phyloP scores from a whole-genome alignment of 1,140 invertebrate genomes.

The Apis laboriosa region DNA sequence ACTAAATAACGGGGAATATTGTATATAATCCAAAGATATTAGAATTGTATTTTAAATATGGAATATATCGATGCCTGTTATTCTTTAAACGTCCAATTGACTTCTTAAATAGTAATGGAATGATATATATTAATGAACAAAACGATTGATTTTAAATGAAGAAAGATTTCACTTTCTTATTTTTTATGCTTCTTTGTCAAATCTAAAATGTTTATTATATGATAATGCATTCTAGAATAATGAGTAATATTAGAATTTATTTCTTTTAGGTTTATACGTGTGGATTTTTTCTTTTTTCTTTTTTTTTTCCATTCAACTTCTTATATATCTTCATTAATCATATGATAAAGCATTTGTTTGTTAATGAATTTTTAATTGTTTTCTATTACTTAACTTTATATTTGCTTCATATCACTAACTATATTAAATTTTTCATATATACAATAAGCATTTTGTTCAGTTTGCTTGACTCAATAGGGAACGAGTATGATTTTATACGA shows the following conservation, averaged over 20 bases:
- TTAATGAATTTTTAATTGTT: not conserved
- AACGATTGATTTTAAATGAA: not conserved
- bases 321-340: not conserved
- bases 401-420: not conserved
- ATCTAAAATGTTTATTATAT: not conserved
- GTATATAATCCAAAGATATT: not conserved
- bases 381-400: conserved; percentile 6
- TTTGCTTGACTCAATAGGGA: conserved; percentile 2
- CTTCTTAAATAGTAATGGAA: not conserved
- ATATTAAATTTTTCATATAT: conserved; percentile 17
- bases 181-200: not conserved
- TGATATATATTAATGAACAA: not conserved
- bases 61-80: conserved; percentile 1
- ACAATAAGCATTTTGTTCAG: conserved; percentile 1
- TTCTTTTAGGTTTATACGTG: not conserved
- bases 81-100: not conserved
- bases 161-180: not conserved
- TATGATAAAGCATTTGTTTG: not conserved
- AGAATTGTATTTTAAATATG: conserved; percentile 17
- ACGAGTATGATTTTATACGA: not conserved
- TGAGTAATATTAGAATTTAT: not conserved
- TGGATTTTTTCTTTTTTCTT: not conserved
- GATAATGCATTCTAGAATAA: not conserved
- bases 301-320: not conserved
- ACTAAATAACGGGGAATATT: too few relatives aligned